Conservation (phyloP, 2,113 vertebrate species). For the Peromyscus leucopus region DNA sequence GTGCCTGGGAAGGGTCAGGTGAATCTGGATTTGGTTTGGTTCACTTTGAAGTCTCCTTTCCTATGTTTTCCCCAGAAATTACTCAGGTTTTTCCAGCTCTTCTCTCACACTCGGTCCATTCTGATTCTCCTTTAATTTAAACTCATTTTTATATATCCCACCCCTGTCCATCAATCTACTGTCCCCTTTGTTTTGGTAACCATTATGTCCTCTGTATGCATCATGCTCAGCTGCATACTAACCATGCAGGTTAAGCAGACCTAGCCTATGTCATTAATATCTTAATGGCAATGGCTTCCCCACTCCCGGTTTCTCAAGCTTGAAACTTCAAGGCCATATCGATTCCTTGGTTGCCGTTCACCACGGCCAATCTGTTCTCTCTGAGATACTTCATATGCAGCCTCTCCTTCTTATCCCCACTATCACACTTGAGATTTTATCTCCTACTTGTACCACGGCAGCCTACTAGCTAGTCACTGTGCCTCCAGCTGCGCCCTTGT, state of each 20-base stretch:
- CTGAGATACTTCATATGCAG: constrained; percentile 4
- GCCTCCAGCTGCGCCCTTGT: background rate
- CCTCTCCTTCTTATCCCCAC: background rate
- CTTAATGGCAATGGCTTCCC: background rate
- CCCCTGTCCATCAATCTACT: background rate
- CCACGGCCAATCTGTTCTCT: background rate
- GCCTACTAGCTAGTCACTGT: background rate
- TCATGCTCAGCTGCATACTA: background rate
- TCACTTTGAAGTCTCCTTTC: constrained; percentile 42
- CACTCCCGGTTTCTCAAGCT: constrained; percentile 29
- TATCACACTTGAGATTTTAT: background rate
- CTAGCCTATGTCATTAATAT: constrained; percentile 4
- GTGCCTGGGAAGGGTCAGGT: background rate
- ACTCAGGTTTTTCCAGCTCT: background rate
- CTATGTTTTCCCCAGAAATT: background rate
- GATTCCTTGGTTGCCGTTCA: background rate
- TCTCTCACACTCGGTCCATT: background rate
- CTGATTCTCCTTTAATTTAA: constrained; percentile 41
- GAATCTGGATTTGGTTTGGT: background rate
- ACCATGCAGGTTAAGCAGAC: background rate
- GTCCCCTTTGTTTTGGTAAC: background rate
- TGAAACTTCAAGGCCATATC: constrained; percentile 45
- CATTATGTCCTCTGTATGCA: background rate
- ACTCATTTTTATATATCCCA: constrained; percentile 7
- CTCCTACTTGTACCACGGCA: background rate